Evolutionary conservation across 2,888 invertebrate species (phyloP).

Genomic region (Parnassius apollo): DNA sequence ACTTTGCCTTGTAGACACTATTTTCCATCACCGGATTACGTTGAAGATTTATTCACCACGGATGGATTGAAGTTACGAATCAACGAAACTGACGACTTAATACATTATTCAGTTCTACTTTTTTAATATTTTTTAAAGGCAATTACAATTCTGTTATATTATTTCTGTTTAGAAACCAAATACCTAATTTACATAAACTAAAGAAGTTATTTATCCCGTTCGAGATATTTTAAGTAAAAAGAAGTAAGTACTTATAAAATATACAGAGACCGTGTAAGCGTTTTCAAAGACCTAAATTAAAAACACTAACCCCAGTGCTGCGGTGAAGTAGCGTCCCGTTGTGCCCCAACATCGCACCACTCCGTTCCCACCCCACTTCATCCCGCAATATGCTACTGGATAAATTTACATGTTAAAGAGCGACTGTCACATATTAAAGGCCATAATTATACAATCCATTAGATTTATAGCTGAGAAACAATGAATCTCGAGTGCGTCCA

Average conservation of each 20-base stretch:
- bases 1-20: too few relatives aligned
- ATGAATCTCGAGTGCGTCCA: slow-evolving; percentile 54
- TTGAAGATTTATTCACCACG: too few relatives aligned
- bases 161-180: too few relatives aligned
- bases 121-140: too few relatives aligned
- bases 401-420: slow-evolving; percentile 76
- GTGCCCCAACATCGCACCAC: slow-evolving; percentile 61
- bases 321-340: slow-evolving; percentile 65
- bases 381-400: slow-evolving; percentile 47
- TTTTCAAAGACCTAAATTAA: slow-evolving; percentile 40
- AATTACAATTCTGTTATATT: too few relatives aligned
- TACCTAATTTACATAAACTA: too few relatives aligned
- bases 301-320: slow-evolving; percentile 42
- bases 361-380: slow-evolving; percentile 72
- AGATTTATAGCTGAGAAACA: slow-evolving; percentile 78
- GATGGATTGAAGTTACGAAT: too few relatives aligned
- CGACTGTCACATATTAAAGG: slow-evolving; percentile 76
- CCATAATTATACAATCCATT: slow-evolving; percentile 72
- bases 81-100: too few relatives aligned
- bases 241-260: neutral
- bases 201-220: too few relatives aligned
- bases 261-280: slow-evolving; percentile 29
- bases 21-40: too few relatives aligned
- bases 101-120: too few relatives aligned
- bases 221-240: too few relatives aligned